These are phyloP conservation scores for Chrysopa pallens DNA, from an alignment of 1,140 invertebrate species.

Conservation along the genomic window DNA sequence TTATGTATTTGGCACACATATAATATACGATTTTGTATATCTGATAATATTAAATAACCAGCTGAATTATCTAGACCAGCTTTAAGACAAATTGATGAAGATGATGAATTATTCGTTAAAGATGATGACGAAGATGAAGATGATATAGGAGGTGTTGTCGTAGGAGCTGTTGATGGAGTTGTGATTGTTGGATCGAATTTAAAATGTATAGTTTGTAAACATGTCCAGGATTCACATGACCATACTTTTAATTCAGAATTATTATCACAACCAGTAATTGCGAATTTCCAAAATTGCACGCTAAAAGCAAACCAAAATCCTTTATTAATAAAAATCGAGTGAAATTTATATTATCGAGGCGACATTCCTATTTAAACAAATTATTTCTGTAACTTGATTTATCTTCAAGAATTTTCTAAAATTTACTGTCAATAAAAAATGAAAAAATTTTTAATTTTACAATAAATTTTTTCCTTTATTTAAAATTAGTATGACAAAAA, in stretches of 20 bases:
- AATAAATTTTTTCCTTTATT: too few relatives aligned
- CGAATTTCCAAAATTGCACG: constrained; percentile 85
- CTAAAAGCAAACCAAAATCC: constrained; percentile 24
- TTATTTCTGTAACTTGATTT: too few relatives aligned
- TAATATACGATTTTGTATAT: constrained; percentile 56
- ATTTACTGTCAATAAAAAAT: too few relatives aligned
- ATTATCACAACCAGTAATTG: constrained; percentile 73
- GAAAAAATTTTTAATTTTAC: too few relatives aligned
- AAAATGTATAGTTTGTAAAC: constrained; percentile 73
- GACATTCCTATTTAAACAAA: constrained; percentile 1
- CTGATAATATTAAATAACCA: constrained; percentile 66
- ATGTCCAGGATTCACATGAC: constrained; percentile 86
- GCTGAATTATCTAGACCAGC: constrained; percentile 66
- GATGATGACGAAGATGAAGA: too few relatives aligned
- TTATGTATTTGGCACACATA: constrained; percentile 60
- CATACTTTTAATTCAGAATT: constrained; percentile 86
- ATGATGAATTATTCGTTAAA: constrained; percentile 18
- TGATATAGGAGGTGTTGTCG: too few relatives aligned
- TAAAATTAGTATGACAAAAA: too few relatives aligned
- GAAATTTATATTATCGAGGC: neutral
- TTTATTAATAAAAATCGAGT: too few relatives aligned
- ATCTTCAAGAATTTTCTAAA: too few relatives aligned
- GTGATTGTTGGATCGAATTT: constrained; percentile 21
- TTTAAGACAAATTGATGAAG: constrained; percentile 28
- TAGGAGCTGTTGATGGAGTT: constrained; percentile 8